Evolutionary conservation across 2,888 invertebrate species (phyloP).

Genomic region (Idaea biselata): DNA sequence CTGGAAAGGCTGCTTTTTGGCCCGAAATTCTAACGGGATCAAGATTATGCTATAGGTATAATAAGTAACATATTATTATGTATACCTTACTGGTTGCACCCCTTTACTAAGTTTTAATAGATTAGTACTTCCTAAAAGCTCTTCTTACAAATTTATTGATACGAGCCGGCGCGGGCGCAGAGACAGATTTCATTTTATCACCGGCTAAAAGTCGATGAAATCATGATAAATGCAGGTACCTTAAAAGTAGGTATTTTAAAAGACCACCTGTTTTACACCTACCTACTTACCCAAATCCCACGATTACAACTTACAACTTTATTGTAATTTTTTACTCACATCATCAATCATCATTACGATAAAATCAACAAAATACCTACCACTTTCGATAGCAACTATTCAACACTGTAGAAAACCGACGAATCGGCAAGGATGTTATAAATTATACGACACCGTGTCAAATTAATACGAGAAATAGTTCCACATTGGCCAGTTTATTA

Average conservation of each 20-base stretch:
- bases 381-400: conserved; percentile 37
- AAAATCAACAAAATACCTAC: conserved; percentile 8
- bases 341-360: conserved; percentile 2
- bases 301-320: background rate
- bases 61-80: too few relatives aligned
- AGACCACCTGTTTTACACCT: background rate
- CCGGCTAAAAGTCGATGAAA: background rate
- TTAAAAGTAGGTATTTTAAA: background rate
- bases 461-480: conserved; percentile 79
- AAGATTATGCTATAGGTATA: too few relatives aligned
- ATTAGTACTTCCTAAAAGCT: too few relatives aligned
- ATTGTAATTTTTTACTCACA: background rate
- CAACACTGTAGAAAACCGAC: conserved; percentile 33
- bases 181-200: background rate
- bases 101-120: too few relatives aligned
- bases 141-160: too few relatives aligned
- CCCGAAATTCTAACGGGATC: too few relatives aligned
- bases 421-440: conserved; percentile 74
- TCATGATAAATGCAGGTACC: background rate
- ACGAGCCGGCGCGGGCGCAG: too few relatives aligned
- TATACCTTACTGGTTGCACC: too few relatives aligned
- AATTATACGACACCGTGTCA: conserved; percentile 79
- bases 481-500: conserved; percentile 67
- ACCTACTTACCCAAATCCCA: background rate
- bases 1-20: background rate